These are phyloP conservation scores for Manacus vitellinus DNA, from an alignment of 2,113 vertebrate genomes.

Conservation along the genomic window DNA sequence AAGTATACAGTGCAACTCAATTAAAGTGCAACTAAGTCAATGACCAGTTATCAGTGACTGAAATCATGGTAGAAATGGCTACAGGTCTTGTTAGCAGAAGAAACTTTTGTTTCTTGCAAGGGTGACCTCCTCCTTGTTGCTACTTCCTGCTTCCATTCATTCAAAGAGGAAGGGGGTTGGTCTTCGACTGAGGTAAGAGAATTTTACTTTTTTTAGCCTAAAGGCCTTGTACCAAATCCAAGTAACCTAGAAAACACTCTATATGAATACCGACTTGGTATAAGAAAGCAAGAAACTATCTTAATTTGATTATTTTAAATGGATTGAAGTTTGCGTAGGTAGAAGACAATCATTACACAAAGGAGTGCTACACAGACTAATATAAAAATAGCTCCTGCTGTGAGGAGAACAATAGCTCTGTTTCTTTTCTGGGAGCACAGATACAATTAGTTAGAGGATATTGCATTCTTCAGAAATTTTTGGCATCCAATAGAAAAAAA, in stretches of 20 bases:
- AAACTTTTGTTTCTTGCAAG: neutral
- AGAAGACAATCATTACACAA: neutral
- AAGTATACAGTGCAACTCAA: neutral
- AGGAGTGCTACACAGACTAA: neutral
- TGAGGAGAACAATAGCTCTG: slow-evolving; percentile 41
- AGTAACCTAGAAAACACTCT: neutral
- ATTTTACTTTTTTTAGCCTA: neutral
- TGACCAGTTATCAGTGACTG: neutral
- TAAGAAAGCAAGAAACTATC: slow-evolving; percentile 5
- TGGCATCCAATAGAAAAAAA: slow-evolving; percentile 38
- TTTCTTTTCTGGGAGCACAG: slow-evolving; percentile 34
- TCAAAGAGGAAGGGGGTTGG: neutral
- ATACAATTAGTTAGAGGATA: slow-evolving; percentile 44
- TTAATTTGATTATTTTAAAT: slow-evolving; percentile 25
- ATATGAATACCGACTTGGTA: neutral
- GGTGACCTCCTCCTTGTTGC: neutral
- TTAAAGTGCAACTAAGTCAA: neutral
- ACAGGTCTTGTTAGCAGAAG: neutral
- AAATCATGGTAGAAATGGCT: neutral
- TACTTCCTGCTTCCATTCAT: neutral
- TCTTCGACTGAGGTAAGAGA: neutral
- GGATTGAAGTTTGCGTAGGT: neutral
- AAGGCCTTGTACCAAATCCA: neutral
- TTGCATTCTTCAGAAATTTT: slow-evolving; percentile 33
- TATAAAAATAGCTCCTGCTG: neutral